Evolutionary conservation across 2,797 vertebrate species (phyloP).

Genomic region (Chelon labrosus): DNA sequence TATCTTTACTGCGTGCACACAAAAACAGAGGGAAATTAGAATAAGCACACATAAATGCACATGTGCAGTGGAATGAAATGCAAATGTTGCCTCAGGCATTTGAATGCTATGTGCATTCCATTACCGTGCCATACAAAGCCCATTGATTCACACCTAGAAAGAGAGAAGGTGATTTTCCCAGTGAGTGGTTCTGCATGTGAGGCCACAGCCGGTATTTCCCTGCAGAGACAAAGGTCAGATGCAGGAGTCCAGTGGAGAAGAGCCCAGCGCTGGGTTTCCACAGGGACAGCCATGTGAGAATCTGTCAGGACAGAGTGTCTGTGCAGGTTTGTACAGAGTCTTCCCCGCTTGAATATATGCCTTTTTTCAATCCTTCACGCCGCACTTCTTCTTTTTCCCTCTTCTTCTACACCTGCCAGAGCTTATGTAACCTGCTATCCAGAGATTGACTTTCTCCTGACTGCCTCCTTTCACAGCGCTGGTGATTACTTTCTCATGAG

Average conservation of each 20-base stretch:
- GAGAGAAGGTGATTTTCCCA: slow-evolving; percentile 47
- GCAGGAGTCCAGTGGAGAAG: slow-evolving; percentile 31
- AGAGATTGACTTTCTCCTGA: slow-evolving; percentile 47
- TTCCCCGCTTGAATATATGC: slow-evolving; percentile 5
- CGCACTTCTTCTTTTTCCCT: slow-evolving; percentile 11
- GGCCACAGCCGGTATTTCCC: slow-evolving; percentile 59
- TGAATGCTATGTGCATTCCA: slow-evolving; percentile 52
- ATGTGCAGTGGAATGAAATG: slow-evolving; percentile 50
- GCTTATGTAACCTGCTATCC: slow-evolving; percentile 63
- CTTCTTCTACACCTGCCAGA: slow-evolving; percentile 53
- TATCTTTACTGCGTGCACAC: not conserved
- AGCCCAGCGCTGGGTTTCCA: slow-evolving; percentile 20
- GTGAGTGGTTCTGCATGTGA: slow-evolving; percentile 31
- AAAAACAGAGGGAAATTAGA: slow-evolving; percentile 3
- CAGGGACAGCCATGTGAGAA: slow-evolving; percentile 15
- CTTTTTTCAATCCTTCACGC: not conserved
- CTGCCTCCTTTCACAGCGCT: slow-evolving; percentile 41
- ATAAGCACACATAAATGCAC: not conserved
- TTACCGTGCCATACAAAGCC: slow-evolving; percentile 35
- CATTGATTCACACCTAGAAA: slow-evolving; percentile 40
- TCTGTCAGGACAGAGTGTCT: slow-evolving; percentile 18
- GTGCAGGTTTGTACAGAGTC: slow-evolving; percentile 20
- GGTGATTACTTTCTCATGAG: slow-evolving; percentile 58
- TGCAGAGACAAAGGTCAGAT: slow-evolving; percentile 62
- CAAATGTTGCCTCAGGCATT: slow-evolving; percentile 54